Conservation (phyloP, 2,888 invertebrate genomes). For the Tholera decimalis region DNA sequence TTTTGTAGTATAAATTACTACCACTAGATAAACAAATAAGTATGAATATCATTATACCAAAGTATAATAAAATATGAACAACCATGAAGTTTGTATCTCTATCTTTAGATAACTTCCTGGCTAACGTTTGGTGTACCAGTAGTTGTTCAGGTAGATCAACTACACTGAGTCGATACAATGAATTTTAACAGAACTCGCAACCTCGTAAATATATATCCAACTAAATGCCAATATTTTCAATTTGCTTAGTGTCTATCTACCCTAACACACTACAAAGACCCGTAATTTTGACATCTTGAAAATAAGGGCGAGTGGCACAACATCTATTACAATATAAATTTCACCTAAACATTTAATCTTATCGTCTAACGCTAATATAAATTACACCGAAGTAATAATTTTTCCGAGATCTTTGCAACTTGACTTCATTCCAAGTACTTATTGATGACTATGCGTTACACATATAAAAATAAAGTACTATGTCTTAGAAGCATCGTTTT, state of each 20-base stretch:
- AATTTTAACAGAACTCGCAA: neutral
- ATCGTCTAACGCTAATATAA: constrained; percentile 46
- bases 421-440: constrained; percentile 43
- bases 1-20: constrained; percentile 23
- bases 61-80: constrained; percentile 10
- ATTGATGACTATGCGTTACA: constrained; percentile 25
- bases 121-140: constrained; percentile 4
- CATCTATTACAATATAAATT: constrained; percentile 8
- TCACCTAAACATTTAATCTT: constrained; percentile 28
- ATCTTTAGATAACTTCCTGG: neutral
- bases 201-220: neutral
- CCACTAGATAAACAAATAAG: constrained; percentile 16
- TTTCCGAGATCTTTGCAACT: constrained; percentile 66
- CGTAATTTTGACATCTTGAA: constrained; percentile 60
- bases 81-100: neutral
- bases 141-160: neutral
- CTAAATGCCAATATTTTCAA: constrained; percentile 43
- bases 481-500: constrained; percentile 8
- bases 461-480: neutral
- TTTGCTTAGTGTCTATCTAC: constrained; percentile 24
- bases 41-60: neutral
- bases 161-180: constrained; percentile 4
- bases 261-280: constrained; percentile 57
- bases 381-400: constrained; percentile 41
- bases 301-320: constrained; percentile 36